Evolutionary conservation across 2,888 invertebrate genomes (phyloP).

Genomic region (Leptopilina drosophilae): DNA sequence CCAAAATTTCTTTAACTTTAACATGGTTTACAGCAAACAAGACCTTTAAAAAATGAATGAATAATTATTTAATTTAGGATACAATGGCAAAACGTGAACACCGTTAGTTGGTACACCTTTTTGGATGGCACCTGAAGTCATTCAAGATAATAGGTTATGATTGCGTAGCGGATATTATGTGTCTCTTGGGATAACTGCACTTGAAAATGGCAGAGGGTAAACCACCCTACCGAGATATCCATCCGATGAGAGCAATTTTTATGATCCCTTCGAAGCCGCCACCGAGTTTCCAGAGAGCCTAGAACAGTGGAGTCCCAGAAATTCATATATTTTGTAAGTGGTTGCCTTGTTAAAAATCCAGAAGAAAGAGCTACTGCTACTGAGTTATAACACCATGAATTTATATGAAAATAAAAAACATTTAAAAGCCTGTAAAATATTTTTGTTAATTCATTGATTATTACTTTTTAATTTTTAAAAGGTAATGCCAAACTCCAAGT

Average conservation of each 20-base stretch:
- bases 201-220: slow-evolving; percentile 99
- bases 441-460: neutral
- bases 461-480: slow-evolving; percentile 64
- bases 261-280: slow-evolving; percentile 99
- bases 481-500: slow-evolving; percentile 89
- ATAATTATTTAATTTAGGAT: slow-evolving; percentile 80
- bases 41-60: neutral
- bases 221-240: slow-evolving; percentile 97
- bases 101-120: slow-evolving; percentile 96
- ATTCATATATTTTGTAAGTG: slow-evolving; percentile 98
- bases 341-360: slow-evolving; percentile 95
- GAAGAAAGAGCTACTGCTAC: slow-evolving; percentile 96
- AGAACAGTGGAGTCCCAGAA: slow-evolving; percentile 98
- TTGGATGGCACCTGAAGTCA: slow-evolving; percentile 99
- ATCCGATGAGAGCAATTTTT: slow-evolving; percentile 97
- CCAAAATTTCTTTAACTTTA: too few species aligned
- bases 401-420: slow-evolving; percentile 82
- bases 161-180: slow-evolving; percentile 99
- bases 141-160: slow-evolving; percentile 99
- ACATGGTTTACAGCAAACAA: too few species aligned
- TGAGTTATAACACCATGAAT: slow-evolving; percentile 91
- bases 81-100: slow-evolving; percentile 98
- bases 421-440: slow-evolving; percentile 5
- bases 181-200: slow-evolving; percentile 97
- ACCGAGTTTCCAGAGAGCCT: slow-evolving; percentile 96